Base-by-base conservation (phyloP, 2,888 invertebrate genomes). In the Celastrina argiolus region DNA sequence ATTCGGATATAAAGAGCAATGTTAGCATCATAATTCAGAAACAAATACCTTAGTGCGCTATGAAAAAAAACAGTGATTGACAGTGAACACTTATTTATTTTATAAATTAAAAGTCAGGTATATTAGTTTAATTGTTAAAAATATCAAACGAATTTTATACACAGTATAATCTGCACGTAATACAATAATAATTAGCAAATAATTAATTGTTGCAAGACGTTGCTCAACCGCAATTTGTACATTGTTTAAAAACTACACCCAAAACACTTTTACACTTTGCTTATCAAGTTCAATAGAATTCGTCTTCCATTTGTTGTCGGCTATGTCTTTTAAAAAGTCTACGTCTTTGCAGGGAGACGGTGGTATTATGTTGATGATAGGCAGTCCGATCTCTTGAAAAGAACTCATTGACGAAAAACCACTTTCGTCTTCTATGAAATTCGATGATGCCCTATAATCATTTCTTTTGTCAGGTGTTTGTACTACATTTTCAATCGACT, bases 401-500 rank as follows among this genome's bases (percentile, higher is more conserved):
- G 96, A 96, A 81, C 94, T 96, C 92, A 96, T 95, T 8, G 96
- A 96, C 14, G 96, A 96, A 83, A 96, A 96, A 34, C 96, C 96
- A 78, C 96, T 96, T 82, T 96, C 96, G 75, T 96, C 96, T 80
- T 96, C 96, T 64, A 88, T 82, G 69, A 85, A 88, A 77, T 85
- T 83, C 56, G 81, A 78, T 59, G 80, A 79, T 69, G 80, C 78
- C 73, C 80, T 83, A 72, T 78, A 87, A 64, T 87, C 84, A 66
- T 76, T 81, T 70, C 78, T 79, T 74, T 84, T 85, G 51, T 81
- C 78, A 64, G 75, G 68, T 34, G 71, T 77, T 73, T 79, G 76
- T 64, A 72, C 68, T 63, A 70, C 70, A 72, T 77, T 78, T 58
- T 66, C 72, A 69, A 73, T 77, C 28, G 72, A 66, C 61, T 72